These are phyloP conservation scores for Achatina immaculata DNA, from an alignment of 1,140 invertebrate genomes.

Conservation along the genomic window DNA sequence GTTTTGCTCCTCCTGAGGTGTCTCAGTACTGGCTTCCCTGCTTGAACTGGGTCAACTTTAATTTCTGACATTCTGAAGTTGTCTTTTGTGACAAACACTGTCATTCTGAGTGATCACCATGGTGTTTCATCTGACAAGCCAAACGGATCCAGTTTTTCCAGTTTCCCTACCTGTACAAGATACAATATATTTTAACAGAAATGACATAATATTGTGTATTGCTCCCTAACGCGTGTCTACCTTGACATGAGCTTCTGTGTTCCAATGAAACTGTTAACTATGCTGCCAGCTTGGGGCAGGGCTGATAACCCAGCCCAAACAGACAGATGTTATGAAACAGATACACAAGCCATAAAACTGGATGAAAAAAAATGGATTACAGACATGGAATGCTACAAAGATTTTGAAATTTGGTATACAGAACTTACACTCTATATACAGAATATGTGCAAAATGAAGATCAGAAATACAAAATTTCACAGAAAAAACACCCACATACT, in stretches of 20 bases:
- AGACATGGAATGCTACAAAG: no score
- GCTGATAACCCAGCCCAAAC: neutral
- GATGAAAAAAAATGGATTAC: no score
- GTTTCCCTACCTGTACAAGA: neutral
- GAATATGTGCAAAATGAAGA: no score
- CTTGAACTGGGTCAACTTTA: neutral
- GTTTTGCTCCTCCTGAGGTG: conserved; percentile 30
- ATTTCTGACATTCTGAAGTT: conserved; percentile 29
- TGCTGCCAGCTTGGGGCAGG: neutral
- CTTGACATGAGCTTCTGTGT: neutral
- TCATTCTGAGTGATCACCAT: conserved; percentile 26
- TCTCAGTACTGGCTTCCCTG: conserved; percentile 13
- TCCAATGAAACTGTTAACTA: neutral
- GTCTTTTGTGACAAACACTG: conserved; percentile 8
- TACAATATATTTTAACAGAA: neutral
- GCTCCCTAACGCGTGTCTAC: neutral
- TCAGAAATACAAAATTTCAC: no score
- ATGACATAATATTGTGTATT: neutral
- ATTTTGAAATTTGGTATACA: no score
- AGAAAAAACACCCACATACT: no score
- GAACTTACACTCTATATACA: no score
- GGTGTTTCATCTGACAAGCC: neutral
- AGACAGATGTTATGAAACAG: no score
- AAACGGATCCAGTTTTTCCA: neutral
- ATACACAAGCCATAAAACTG: no score